These are phyloP conservation scores for Meteorus sp. DNA, from an alignment of 1,140 invertebrate species.

Conservation along the genomic window DNA sequence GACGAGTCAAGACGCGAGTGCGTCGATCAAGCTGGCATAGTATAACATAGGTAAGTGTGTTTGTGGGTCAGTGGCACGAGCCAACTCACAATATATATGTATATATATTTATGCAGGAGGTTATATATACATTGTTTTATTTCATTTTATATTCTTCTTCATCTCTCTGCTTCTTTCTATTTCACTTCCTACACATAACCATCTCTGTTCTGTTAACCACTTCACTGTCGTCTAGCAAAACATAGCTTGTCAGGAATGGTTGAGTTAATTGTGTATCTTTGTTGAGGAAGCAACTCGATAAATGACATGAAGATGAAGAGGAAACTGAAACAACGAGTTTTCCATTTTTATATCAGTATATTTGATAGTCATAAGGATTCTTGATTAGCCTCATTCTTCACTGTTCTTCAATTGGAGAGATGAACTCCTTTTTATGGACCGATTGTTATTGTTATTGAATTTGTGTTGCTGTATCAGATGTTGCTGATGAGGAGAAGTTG, in stretches of 20 bases:
- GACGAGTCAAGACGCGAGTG: neutral
- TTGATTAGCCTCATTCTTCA: too few species aligned
- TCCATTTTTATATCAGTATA: too few species aligned
- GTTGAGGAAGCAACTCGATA: too few species aligned
- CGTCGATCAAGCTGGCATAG: constrained; percentile 37
- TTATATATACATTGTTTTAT: neutral
- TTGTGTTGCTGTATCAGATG: too few species aligned
- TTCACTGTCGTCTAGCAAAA: constrained; percentile 39
- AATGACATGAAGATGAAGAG: too few species aligned
- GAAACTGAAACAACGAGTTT: too few species aligned
- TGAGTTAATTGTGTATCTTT: too few species aligned
- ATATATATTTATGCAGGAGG: neutral
- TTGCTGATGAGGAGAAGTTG: too few species aligned
- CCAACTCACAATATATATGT: constrained; percentile 24
- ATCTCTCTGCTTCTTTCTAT: neutral
- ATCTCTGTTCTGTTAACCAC: neutral
- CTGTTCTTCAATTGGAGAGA: too few species aligned
- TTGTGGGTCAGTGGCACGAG: constrained; percentile 56
- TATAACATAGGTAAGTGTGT: constrained; percentile 58
- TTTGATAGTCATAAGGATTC: too few species aligned
- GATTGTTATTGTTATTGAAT: too few species aligned
- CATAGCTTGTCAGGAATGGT: constrained; percentile 34
- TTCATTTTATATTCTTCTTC: constrained; percentile 17
- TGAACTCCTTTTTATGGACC: too few species aligned
- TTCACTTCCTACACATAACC: neutral